Conservation (phyloP, 2,797 vertebrate species). For the Ataeniobius toweri region DNA sequence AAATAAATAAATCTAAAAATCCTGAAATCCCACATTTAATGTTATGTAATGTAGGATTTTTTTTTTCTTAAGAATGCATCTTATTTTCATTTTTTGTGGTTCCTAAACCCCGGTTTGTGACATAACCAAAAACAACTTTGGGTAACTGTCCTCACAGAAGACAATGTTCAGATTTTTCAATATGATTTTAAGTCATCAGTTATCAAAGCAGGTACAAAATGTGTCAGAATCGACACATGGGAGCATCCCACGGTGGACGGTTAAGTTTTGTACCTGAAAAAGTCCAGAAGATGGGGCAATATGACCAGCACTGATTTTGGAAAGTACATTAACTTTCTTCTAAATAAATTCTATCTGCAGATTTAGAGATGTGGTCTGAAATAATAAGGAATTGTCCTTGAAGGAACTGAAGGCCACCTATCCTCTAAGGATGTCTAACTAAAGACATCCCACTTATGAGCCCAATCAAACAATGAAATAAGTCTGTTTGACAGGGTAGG, state of each 20-base stretch:
- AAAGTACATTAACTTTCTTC: background rate
- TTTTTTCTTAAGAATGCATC: too few species aligned
- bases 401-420: too few species aligned
- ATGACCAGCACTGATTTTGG: background rate
- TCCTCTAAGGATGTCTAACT: background rate
- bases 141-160: too few species aligned
- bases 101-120: background rate
- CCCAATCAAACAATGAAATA: background rate
- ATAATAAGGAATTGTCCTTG: too few species aligned
- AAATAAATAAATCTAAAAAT: too few species aligned
- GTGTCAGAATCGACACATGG: too few species aligned
- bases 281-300: background rate
- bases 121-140: background rate
- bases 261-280: background rate
- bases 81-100: too few species aligned
- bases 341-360: background rate
- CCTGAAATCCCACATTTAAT: too few species aligned
- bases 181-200: too few species aligned
- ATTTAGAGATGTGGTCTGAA: background rate
- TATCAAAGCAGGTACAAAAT: background rate
- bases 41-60: too few species aligned
- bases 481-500: conserved; percentile 18
- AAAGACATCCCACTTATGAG: background rate
- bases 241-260: background rate
- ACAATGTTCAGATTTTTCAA: too few species aligned